Conservation (phyloP, 1,140 invertebrate species). For the Armadillidium nasatum region DNA sequence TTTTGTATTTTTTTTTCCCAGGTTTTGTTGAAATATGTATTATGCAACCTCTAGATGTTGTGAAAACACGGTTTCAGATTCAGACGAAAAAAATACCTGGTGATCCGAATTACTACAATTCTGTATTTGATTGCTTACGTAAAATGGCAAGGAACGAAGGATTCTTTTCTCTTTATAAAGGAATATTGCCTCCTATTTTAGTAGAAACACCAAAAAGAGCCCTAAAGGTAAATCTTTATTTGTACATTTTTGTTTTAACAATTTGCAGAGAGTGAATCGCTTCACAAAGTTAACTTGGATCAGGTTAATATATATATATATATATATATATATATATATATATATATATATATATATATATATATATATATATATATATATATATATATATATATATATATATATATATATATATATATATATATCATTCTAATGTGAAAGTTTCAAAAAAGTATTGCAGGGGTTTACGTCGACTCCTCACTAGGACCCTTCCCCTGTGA, state of each 20-base stretch:
- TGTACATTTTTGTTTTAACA: background rate
- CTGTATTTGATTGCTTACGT: slow-evolving; percentile 75
- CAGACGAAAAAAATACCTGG: slow-evolving; percentile 54
- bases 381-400: background rate
- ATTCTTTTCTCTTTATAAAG: slow-evolving; percentile 76
- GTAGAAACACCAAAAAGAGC: slow-evolving; percentile 93
- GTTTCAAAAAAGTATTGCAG: too few species aligned
- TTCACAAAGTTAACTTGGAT: too few species aligned
- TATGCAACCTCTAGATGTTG: slow-evolving; percentile 89
- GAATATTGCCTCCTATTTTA: slow-evolving; percentile 82
- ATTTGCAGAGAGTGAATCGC: too few species aligned
- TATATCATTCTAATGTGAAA: too few species aligned
- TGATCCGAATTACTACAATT: slow-evolving; percentile 62
- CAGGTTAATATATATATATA: background rate
- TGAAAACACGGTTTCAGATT: slow-evolving; percentile 83
- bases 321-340: background rate
- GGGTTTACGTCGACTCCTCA: too few species aligned
- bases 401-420: too few species aligned
- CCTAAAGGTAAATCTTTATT: slow-evolving; percentile 61
- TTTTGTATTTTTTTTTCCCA: slow-evolving; percentile 44
- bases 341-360: background rate
- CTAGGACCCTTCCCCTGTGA: too few species aligned
- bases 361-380: slow-evolving; percentile 16
- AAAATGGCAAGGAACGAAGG: slow-evolving; percentile 86
- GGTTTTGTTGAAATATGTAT: slow-evolving; percentile 89